phyloP scores from a whole-genome alignment of 2,888 invertebrate species.

The Drosophila atripex region DNA sequence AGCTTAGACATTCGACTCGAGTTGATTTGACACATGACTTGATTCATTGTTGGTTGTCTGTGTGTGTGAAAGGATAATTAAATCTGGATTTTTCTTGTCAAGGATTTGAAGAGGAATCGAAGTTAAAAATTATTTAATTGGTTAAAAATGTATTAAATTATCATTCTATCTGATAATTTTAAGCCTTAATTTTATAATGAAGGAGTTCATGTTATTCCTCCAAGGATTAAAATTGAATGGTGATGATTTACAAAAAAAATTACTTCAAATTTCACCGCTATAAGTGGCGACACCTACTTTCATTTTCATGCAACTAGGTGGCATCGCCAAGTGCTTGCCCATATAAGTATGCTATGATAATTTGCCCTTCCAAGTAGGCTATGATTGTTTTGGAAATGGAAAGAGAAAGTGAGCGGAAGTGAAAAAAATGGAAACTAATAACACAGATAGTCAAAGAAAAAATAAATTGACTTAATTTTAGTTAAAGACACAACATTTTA shows the following conservation, averaged over 20 bases:
- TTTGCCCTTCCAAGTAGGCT: not conserved
- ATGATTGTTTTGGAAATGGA: not conserved
- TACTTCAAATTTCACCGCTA: not conserved
- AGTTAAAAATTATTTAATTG: too few relatives aligned
- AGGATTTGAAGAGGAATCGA: not conserved
- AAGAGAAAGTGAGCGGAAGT: not conserved
- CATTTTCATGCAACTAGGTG: not conserved
- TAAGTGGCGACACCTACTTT: not conserved
- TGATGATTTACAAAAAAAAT: not conserved
- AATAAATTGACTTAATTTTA: too few relatives aligned
- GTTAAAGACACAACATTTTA: not conserved
- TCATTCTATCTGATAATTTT: too few relatives aligned
- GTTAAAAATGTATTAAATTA: too few relatives aligned
- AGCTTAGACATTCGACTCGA: constrained; percentile 17
- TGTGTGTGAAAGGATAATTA: constrained; percentile 3
- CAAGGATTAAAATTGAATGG: too few relatives aligned
- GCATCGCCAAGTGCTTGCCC: not conserved
- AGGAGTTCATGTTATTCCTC: too few relatives aligned
- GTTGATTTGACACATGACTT: constrained; percentile 25
- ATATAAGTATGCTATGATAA: not conserved
- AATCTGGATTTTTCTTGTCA: not conserved
- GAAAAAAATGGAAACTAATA: not conserved
- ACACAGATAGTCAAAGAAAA: not conserved
- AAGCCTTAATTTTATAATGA: too few relatives aligned
- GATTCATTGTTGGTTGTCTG: constrained; percentile 1